Conservation (phyloP, 1,140 invertebrate genomes). For the Solen grandis region DNA sequence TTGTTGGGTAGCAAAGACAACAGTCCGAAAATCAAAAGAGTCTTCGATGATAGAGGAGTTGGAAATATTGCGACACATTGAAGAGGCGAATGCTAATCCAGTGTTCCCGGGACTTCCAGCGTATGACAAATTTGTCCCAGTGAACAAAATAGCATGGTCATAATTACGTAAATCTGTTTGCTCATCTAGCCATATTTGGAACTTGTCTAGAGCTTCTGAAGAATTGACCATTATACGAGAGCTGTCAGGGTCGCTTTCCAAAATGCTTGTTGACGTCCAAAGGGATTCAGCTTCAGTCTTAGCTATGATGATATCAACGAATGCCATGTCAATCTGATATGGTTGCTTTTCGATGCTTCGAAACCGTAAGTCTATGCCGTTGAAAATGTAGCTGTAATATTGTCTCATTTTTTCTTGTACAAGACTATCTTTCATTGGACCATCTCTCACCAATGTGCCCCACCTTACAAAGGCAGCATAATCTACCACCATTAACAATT, state of each 20-base stretch:
- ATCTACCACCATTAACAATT: constrained; percentile 47
- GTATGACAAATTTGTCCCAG: constrained; percentile 50
- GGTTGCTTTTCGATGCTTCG: constrained; percentile 12
- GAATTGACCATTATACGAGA: constrained; percentile 42
- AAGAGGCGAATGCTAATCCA: constrained; percentile 43
- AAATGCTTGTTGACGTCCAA: constrained; percentile 33
- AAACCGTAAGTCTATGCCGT: constrained; percentile 35
- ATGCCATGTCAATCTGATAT: constrained; percentile 20
- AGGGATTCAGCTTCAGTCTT: constrained; percentile 33
- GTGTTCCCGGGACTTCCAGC: constrained; percentile 50
- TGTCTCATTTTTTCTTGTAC: constrained; percentile 7
- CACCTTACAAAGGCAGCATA: constrained; percentile 48
- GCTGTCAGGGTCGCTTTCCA: constrained; percentile 14
- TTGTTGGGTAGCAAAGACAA: constrained; percentile 40
- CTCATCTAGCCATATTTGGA: constrained; percentile 46
- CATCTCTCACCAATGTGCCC: background rate
- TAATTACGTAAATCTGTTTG: constrained; percentile 27
- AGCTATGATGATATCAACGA: constrained; percentile 36
- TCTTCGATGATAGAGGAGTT: constrained; percentile 50
- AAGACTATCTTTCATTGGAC: background rate
- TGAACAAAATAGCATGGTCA: constrained; percentile 52
- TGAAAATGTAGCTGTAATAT: constrained; percentile 36
- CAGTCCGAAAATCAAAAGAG: constrained; percentile 38
- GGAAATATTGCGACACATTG: constrained; percentile 51
- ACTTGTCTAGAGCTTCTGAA: constrained; percentile 49